Evolutionary conservation across 2,797 vertebrate species (phyloP).

Genomic region (Schizopygopsis malacanthus): DNA sequence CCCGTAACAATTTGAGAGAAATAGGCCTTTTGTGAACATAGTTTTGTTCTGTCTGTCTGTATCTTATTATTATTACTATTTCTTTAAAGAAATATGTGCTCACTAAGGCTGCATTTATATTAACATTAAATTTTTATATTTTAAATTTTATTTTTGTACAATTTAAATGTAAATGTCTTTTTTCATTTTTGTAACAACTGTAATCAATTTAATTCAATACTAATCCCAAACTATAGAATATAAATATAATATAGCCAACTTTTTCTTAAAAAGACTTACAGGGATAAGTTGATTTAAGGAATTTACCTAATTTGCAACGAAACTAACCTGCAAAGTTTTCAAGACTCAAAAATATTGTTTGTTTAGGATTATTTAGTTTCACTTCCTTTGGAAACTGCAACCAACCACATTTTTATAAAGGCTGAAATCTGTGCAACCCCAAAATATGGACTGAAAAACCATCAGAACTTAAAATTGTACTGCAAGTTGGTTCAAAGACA

Average conservation of each 20-base stretch:
- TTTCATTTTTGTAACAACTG: neutral
- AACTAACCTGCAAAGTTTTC: conserved; percentile 1
- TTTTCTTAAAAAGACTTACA: neutral
- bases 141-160: too few species aligned
- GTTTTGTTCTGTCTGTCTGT: too few species aligned
- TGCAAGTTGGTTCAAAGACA: neutral
- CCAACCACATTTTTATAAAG: neutral
- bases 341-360: neutral
- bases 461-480: neutral
- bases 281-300: neutral
- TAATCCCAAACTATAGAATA: neutral
- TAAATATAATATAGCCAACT: neutral
- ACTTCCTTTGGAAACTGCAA: conserved; percentile 19
- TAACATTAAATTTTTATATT: too few species aligned
- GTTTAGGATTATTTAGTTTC: neutral
- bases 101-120: too few species aligned
- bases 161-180: neutral
- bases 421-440: too few species aligned
- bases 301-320: neutral
- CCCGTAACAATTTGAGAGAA: too few species aligned
- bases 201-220: neutral
- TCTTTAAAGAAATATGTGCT: too few species aligned
- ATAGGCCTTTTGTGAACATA: too few species aligned
- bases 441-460: neutral
- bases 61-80: too few species aligned